Evolutionary conservation across 2,888 invertebrate genomes (phyloP).

Genomic region (Agriopis marginaria): DNA sequence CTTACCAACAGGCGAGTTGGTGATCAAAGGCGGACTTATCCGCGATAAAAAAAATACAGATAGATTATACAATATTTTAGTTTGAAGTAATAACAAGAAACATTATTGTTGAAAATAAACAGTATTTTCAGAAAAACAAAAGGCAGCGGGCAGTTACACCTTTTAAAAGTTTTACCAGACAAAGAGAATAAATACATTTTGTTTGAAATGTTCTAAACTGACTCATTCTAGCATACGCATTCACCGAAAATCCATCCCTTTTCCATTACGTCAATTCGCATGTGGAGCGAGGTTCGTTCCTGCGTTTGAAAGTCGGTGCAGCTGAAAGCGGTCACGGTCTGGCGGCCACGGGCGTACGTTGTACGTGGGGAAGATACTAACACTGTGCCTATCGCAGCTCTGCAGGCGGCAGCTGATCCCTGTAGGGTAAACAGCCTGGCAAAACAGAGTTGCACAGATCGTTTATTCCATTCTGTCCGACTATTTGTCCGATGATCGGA

Average conservation of each 20-base stretch:
- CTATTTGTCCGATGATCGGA: no score
- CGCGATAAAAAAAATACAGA: no score
- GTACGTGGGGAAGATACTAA: slow-evolving; percentile 79
- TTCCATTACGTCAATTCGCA: slow-evolving; percentile 34
- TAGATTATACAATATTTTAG: background rate
- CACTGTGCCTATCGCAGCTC: slow-evolving; percentile 45
- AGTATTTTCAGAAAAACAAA: background rate
- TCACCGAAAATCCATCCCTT: slow-evolving; percentile 35
- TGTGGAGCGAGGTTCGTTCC: slow-evolving; percentile 35
- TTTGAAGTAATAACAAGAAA: no score
- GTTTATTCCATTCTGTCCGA: no score
- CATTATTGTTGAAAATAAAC: no score
- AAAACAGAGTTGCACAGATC: background rate
- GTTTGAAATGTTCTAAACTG: slow-evolving; percentile 17
- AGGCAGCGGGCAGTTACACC: background rate
- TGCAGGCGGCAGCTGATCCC: slow-evolving; percentile 9
- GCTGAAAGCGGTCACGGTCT: slow-evolving; percentile 74
- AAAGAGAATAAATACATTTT: background rate
- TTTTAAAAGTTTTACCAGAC: background rate
- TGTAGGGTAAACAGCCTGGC: background rate
- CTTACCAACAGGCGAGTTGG: no score
- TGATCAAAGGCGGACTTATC: no score
- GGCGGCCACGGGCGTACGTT: slow-evolving; percentile 63
- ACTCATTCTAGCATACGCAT: slow-evolving; percentile 36
- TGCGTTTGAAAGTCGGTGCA: slow-evolving; percentile 68